Evolutionary conservation across 2,888 invertebrate species (phyloP), one percentile per base, ranked within the genome.

Genomic region (Drosophila borealis): DNA sequence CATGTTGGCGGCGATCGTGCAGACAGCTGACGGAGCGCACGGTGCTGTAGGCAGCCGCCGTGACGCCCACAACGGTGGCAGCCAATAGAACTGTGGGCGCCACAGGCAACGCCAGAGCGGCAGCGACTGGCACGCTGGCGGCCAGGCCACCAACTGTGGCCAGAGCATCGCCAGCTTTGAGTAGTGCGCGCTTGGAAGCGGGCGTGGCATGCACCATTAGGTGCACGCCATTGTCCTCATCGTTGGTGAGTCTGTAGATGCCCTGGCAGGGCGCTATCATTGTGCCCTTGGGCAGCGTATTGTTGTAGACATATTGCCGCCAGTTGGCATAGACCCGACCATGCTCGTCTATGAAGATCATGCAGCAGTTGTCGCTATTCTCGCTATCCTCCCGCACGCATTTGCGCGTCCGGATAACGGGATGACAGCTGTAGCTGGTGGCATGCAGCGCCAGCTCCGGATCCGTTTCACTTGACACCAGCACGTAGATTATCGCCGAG

Each of bases 281-380:
- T 1, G 68, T 76, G 63, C 74, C 92, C 63, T 90, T 74, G 3
- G 92, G 91, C 39, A 93, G 78, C 34, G 91, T 91, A 78, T 93
- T 94, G 13, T 90, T 80, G 2, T 78, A 71, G 39, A 93, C 82
- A 74, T 92, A 93, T 37, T 91, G 84, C 2, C 76, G 60, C 93
- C 93, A 93, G 59, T 90, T 90, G 49, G 85, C 60, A 70, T 93
- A 93, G 2, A 92, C 92, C 1, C 93, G 89, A 0, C 89, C 90
- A 25, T 86, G 77, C 81, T 91, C 76, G 82, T 92, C 88, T 70
- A 91, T 65, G 64, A 83, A 83, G 74, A 91, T 57, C 89, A 91
- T 91, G 65, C 91, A 91, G 48, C 91, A 91, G 36, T 79, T 65
- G 4, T 75, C 74, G 49, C 90, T 91, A 45, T 87, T 79, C 34